Conservation (phyloP, 2,888 invertebrate genomes). For the Phortica okadai region DNA sequence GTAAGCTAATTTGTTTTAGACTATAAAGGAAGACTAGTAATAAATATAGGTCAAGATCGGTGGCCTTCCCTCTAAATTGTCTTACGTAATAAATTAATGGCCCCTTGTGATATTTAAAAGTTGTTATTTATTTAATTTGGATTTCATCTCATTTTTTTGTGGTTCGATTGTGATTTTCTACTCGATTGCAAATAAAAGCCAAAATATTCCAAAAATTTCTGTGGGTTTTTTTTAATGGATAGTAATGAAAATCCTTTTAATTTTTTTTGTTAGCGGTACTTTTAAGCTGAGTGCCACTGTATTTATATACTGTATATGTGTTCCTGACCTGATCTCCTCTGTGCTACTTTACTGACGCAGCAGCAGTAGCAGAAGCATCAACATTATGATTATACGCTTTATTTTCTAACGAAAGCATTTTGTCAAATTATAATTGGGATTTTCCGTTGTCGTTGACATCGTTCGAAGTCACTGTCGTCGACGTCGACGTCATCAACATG, state of each 20-base stretch:
- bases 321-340: not conserved
- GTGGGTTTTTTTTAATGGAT: constrained; percentile 15
- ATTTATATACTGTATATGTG: too few relatives aligned
- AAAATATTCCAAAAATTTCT: too few relatives aligned
- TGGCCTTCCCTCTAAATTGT: too few relatives aligned
- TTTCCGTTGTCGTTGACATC: constrained; percentile 46
- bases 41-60: too few relatives aligned
- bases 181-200: too few relatives aligned
- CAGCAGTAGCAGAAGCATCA: not conserved
- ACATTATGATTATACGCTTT: not conserved
- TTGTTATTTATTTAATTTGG: too few relatives aligned
- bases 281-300: not conserved
- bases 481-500: constrained; percentile 21
- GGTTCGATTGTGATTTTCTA: too few relatives aligned
- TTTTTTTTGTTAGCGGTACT: not conserved
- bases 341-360: not conserved
- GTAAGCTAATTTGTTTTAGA: too few relatives aligned
- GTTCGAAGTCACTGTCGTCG: constrained; percentile 1
- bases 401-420: constrained; percentile 35
- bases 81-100: too few relatives aligned
- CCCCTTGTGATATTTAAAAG: too few relatives aligned
- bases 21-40: too few relatives aligned
- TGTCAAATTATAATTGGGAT: constrained; percentile 57
- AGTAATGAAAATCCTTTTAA: not conserved
- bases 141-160: too few relatives aligned